Conservation (phyloP, 2,113 vertebrate genomes). For the rat (Rattus norvegicus) region DNA sequence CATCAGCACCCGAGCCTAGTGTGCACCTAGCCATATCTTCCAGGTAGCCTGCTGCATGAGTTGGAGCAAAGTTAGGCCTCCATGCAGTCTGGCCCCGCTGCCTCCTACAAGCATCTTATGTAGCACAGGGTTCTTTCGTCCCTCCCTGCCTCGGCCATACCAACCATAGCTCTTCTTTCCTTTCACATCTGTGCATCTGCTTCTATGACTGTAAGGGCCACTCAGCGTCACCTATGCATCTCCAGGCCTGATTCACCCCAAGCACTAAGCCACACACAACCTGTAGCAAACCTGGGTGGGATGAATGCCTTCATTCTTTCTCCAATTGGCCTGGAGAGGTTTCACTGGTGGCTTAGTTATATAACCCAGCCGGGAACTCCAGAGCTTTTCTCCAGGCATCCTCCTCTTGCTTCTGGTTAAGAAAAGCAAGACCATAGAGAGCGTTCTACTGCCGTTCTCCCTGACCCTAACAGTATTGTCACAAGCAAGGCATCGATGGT, state of each 20-base stretch:
- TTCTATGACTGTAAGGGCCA: not conserved
- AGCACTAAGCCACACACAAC: not conserved
- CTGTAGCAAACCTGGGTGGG: not conserved
- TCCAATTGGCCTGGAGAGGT: not conserved
- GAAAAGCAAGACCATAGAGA: not conserved
- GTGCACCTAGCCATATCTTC: not conserved
- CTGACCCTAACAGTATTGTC: fast-evolving
- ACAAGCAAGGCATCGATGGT: not conserved
- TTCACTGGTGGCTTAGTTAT: not conserved
- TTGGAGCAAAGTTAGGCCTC: too few relatives aligned
- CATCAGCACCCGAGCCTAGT: not conserved
- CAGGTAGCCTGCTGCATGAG: not conserved
- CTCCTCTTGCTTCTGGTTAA: too few relatives aligned
- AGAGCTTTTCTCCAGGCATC: fast-evolving
- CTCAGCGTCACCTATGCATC: fast-evolving
- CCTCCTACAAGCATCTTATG: not conserved
- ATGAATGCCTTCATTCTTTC: not conserved
- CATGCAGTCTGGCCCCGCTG: not conserved
- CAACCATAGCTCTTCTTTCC: not conserved
- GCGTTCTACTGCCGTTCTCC: not conserved
- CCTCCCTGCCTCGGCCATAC: not conserved
- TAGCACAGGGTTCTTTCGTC: not conserved
- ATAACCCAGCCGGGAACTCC: too few relatives aligned
- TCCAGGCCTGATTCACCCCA: not conserved
- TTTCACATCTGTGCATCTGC: not conserved